Conservation (phyloP, 2,113 vertebrate genomes). For the Nesospiza acunhae region DNA sequence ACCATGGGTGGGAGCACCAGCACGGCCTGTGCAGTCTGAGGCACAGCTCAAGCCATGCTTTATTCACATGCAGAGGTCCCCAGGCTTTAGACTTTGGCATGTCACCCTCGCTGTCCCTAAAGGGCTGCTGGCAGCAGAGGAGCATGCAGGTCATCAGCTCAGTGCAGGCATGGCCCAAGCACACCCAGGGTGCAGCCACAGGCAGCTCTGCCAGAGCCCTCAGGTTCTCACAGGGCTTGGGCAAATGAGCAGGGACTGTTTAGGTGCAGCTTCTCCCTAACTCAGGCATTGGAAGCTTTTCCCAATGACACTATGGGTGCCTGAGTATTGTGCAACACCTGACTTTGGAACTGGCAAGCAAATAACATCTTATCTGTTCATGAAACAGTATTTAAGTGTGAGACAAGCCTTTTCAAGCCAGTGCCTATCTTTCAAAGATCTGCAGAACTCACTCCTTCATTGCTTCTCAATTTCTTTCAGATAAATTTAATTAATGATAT, state of each 20-base stretch:
- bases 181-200: not conserved
- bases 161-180: accelerated
- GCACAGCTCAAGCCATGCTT: not conserved
- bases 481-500: not conserved
- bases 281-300: not conserved
- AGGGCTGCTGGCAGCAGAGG: not conserved
- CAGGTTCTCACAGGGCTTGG: not conserved
- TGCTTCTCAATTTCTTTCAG: not conserved
- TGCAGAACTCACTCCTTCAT: constrained; percentile 8
- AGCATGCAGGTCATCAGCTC: not conserved
- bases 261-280: not conserved
- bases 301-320: not conserved
- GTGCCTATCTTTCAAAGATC: not conserved
- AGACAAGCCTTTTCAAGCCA: constrained; percentile 20
- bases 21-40: not conserved
- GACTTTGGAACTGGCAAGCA: not conserved
- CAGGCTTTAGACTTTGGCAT: accelerated
- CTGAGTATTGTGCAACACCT: not conserved
- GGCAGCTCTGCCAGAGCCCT: not conserved
- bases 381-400: not conserved
- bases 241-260: accelerated
- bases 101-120: not conserved
- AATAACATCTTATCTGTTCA: not conserved
- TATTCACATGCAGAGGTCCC: not conserved
- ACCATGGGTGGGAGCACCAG: not conserved